Percentiles rank a stretch among this genome's conserved stretches.
Evolutionary conservation across 30 jellyfish, hydroid and myxozoan species (phyloP).

Genomic region (Aurelia aurita): DNA sequence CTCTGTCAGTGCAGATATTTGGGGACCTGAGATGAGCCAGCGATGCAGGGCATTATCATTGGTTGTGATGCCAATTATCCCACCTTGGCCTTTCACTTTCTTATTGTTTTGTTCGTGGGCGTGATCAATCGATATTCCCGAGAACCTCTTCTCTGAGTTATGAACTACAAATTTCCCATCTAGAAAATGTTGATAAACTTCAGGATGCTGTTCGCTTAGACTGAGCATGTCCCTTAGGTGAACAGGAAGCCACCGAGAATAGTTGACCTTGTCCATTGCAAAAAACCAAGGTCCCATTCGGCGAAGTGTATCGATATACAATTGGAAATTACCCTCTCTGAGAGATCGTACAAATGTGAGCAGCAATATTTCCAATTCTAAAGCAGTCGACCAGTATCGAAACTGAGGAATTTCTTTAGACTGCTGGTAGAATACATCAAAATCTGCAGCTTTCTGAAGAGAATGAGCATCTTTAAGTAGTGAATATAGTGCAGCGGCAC

Average conservation of each 20-base stretch:
- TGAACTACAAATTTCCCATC: constrained; percentile 51
- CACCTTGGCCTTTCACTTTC: constrained; percentile 56
- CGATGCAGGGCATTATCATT: constrained; percentile 53
- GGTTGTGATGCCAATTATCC: constrained; percentile 29
- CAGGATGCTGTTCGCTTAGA: constrained; percentile 36
- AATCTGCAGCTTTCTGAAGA: constrained; percentile 29
- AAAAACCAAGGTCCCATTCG: constrained; percentile 64
- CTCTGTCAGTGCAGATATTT: constrained; percentile 39
- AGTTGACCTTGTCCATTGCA: constrained; percentile 56
- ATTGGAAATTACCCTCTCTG: constrained; percentile 41
- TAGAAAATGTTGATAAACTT: constrained; percentile 14
- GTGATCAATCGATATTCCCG: constrained; percentile 47
- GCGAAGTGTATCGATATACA: constrained; percentile 44
- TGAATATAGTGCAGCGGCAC: constrained; percentile 60
- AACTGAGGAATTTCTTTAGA: constrained; percentile 41
- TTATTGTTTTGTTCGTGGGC: constrained; percentile 50
- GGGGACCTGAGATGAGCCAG: constrained; percentile 66
- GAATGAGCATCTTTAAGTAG: constrained; percentile 39
- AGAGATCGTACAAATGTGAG: constrained; percentile 61
- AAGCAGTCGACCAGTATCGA: constrained; percentile 58
- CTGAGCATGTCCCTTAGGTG: constrained; percentile 61
- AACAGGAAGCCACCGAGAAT: constrained; percentile 72
- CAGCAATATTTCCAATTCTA: constrained; percentile 33
- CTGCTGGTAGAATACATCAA: constrained; percentile 9
- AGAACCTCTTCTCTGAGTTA: constrained; percentile 46